A percentile compares a stretch with the other conserved stretches of the same genome.
Conservation (phyloP, 2,888 invertebrate genomes). For the Scaptodrosophila latifasciaeformis region DNA sequence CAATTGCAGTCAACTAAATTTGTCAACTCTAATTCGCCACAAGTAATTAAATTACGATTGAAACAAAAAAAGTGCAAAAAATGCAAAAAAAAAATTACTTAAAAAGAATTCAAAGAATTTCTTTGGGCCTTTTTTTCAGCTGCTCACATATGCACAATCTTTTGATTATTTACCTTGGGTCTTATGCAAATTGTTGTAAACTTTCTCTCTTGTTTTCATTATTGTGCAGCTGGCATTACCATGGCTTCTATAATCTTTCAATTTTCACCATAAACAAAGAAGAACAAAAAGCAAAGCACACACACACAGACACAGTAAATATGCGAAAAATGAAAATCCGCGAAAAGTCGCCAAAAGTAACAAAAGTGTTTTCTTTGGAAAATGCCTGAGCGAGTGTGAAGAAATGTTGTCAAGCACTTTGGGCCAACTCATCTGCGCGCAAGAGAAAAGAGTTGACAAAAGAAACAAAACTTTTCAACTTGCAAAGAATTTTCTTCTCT, state of each 20-base stretch:
- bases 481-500: no score
- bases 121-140: no score
- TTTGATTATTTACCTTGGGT: conserved; percentile 33
- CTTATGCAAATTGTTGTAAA: conserved; percentile 53
- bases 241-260: conserved; percentile 11
- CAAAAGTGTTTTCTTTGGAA: neutral
- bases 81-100: no score
- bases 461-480: no score
- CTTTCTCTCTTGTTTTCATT: neutral
- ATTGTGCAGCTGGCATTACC: conserved; percentile 34
- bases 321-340: conserved; percentile 34
- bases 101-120: no score
- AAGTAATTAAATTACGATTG: neutral
- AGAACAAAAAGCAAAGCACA: neutral
- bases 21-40: neutral
- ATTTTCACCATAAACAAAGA: no score
- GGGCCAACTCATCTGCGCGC: no score
- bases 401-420: no score
- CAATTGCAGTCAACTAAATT: neutral
- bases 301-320: conserved; percentile 22
- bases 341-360: conserved; percentile 27
- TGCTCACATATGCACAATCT: no score
- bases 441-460: no score
- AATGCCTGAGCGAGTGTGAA: neutral
- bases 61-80: neutral